These are phyloP conservation scores for Brachionus rotundiformis DNA, from an alignment of 1,140 invertebrate genomes.

Conservation along the genomic window DNA sequence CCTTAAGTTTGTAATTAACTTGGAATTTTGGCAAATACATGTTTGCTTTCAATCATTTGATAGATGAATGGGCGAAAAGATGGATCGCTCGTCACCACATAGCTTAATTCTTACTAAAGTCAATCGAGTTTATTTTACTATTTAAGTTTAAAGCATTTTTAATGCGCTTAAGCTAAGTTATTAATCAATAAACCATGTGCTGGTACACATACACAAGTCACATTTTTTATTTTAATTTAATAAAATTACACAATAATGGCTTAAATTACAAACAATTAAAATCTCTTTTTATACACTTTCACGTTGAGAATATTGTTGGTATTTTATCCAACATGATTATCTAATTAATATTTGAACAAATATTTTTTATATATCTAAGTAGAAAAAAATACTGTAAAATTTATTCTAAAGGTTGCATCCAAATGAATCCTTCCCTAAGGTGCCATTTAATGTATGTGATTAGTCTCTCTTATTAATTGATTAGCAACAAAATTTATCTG, in stretches of 20 bases:
- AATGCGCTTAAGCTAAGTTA: neutral
- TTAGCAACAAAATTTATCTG: neutral
- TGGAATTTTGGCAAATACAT: neutral
- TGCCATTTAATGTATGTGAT: neutral
- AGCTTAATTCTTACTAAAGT: neutral
- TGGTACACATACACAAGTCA: too few species aligned
- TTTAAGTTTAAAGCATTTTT: neutral
- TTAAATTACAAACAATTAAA: neutral
- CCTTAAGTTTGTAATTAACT: conserved; percentile 5
- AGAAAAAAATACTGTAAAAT: too few species aligned
- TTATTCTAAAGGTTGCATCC: neutral
- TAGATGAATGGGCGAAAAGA: too few species aligned
- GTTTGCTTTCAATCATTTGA: neutral
- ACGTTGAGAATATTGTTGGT: too few species aligned
- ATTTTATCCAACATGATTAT: too few species aligned
- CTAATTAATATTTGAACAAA: too few species aligned
- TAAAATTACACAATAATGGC: neutral
- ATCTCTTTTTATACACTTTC: too few species aligned
- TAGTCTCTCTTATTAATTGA: neutral
- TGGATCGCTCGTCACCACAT: neutral
- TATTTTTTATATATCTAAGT: too few species aligned
- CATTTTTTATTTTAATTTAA: too few species aligned
- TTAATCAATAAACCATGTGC: too few species aligned
- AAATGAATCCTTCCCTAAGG: neutral
- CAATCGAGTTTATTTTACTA: neutral